These are phyloP conservation scores for Toxostoma redivivum DNA, from an alignment of 2,113 vertebrate genomes.

Conservation along the genomic window DNA sequence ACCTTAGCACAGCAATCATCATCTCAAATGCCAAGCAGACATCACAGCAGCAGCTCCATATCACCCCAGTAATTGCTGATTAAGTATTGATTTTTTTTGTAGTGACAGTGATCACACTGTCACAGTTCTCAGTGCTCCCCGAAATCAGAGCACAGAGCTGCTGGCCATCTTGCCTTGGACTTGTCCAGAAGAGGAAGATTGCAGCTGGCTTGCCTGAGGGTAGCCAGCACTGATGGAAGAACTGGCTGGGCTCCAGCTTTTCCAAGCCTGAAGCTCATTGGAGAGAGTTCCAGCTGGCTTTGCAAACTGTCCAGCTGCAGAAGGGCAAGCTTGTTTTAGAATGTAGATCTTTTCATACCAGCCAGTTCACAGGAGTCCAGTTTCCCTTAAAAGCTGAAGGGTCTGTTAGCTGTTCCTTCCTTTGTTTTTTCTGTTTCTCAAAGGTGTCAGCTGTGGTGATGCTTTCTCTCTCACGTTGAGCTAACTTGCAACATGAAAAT, in stretches of 20 bases:
- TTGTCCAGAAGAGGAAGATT: neutral
- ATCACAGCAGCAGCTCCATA: neutral
- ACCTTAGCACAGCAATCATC: neutral
- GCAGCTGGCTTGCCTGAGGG: conserved; percentile 45
- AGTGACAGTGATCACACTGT: neutral
- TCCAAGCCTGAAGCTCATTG: conserved; percentile 28
- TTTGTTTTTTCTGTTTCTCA: neutral
- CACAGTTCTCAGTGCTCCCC: neutral
- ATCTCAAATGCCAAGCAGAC: neutral
- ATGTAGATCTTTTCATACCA: neutral
- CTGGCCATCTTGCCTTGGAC: neutral
- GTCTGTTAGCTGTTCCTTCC: neutral
- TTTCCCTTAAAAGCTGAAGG: neutral
- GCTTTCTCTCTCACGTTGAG: neutral
- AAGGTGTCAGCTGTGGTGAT: neutral
- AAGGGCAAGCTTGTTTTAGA: conserved; percentile 17
- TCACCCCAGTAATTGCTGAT: neutral
- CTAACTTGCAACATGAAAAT: neutral
- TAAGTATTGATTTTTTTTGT: neutral
- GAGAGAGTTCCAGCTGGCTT: conserved; percentile 50
- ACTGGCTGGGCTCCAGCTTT: conserved; percentile 40
- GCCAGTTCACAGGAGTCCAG: neutral
- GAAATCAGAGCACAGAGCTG: neutral
- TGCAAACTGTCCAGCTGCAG: conserved; percentile 48
- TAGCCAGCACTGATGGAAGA: neutral